phyloP scores from a whole-genome alignment of 2,797 vertebrate species.

The Helostoma temminkii region DNA sequence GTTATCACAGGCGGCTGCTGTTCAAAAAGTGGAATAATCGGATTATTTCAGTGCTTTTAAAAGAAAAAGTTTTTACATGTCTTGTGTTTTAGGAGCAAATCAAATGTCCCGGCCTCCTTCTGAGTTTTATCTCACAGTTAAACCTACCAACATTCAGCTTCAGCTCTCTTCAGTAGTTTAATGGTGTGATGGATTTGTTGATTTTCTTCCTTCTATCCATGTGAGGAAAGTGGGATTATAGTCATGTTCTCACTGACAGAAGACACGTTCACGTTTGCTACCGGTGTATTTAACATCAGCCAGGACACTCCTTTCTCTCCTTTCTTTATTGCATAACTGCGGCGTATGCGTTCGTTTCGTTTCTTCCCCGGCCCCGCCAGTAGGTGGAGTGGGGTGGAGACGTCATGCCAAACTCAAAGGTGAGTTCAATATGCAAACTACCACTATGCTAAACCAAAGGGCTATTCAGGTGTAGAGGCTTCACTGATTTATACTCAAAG shows the following conservation, averaged over 20 bases:
- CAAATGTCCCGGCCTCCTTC: accelerated
- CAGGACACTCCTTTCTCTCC: slow-evolving; percentile 57
- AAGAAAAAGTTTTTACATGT: neutral
- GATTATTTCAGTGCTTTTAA: neutral
- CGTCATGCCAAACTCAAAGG: slow-evolving; percentile 44
- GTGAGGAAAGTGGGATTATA: neutral
- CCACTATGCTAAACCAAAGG: slow-evolving; percentile 16
- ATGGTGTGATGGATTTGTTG: neutral
- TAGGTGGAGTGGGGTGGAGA: slow-evolving; percentile 16
- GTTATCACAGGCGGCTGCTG: neutral
- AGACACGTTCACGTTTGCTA: neutral
- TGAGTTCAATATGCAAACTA: slow-evolving; percentile 45
- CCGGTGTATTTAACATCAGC: slow-evolving; percentile 10
- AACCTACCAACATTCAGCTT: no score
- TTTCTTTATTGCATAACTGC: slow-evolving; percentile 64
- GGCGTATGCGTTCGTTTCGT: slow-evolving; percentile 30
- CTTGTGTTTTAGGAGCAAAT: neutral
- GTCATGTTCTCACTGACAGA: neutral
- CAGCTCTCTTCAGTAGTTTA: no score
- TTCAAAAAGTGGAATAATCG: no score
- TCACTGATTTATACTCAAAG: neutral
- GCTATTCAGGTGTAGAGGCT: neutral
- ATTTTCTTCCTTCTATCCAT: neutral
- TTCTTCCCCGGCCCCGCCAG: slow-evolving; percentile 7
- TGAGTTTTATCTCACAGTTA: neutral